phyloP scores from a whole-genome alignment of 2,113 vertebrate species.

The Orientallactaga bullata region DNA sequence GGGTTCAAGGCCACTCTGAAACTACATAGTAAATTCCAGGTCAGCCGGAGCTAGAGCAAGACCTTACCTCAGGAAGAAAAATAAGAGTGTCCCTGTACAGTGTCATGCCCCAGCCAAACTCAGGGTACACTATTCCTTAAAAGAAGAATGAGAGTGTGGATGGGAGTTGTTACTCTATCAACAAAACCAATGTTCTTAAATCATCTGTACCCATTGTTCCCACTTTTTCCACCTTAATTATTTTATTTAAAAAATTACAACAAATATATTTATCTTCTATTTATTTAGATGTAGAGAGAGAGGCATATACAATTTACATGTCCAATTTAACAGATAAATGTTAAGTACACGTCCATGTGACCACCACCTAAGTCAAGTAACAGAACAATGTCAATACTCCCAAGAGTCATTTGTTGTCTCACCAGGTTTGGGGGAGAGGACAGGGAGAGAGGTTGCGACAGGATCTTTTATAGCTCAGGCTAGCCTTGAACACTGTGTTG shows the following conservation, averaged over 20 bases:
- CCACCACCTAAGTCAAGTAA: neutral
- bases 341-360: neutral
- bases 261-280: neutral
- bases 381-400: neutral
- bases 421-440: neutral
- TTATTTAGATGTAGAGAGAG: neutral
- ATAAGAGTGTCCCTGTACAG: neutral
- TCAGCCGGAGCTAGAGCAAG: too few species aligned
- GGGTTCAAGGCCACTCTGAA: too few species aligned
- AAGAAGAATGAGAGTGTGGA: neutral
- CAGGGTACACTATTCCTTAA: neutral
- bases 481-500: neutral
- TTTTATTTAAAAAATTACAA: slow-evolving; percentile 9
- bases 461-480: neutral
- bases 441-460: neutral
- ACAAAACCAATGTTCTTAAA: neutral
- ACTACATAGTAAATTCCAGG: too few species aligned
- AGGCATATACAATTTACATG: neutral
- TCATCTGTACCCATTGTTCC: neutral
- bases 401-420: neutral
- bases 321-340: slow-evolving; percentile 29
- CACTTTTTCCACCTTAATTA: neutral
- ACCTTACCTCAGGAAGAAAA: too few species aligned
- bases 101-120: neutral
- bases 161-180: neutral